Percentiles rank a stretch among this genome's conserved stretches.
Evolutionary conservation across 2,113 vertebrate genomes (phyloP).

Genomic region (Saimiri boliviensis): DNA sequence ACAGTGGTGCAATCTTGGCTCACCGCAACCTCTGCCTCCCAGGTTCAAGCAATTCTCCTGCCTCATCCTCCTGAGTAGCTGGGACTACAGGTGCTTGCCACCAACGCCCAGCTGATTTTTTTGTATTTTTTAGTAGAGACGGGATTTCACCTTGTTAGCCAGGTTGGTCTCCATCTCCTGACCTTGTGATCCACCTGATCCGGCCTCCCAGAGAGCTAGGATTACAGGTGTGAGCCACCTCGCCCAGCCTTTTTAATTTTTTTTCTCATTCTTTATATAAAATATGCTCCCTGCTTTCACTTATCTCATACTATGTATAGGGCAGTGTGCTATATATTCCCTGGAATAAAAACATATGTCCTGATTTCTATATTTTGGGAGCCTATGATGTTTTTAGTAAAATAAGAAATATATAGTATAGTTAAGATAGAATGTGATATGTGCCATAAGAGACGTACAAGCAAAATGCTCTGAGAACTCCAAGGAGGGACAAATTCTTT

Average conservation of each 20-base stretch:
- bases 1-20: too few species aligned
- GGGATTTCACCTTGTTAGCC: too few species aligned
- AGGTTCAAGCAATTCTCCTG: too few species aligned
- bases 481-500: neutral
- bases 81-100: too few species aligned
- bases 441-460: neutral
- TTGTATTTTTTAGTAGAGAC: too few species aligned
- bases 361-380: neutral
- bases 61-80: too few species aligned
- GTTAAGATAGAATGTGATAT: neutral
- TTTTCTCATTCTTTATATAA: neutral
- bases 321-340: neutral
- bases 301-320: neutral
- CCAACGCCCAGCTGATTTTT: too few species aligned
- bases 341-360: neutral
- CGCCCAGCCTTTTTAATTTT: neutral
- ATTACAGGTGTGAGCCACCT: too few species aligned
- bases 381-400: neutral
- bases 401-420: neutral
- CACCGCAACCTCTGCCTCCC: too few species aligned
- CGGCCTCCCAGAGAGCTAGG: too few species aligned
- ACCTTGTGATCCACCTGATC: too few species aligned
- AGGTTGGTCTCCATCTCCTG: too few species aligned
- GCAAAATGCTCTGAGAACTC: neutral
- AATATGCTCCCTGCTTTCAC: neutral